Evolutionary conservation across 1,140 invertebrate species (phyloP).

Genomic region (Hetaerina americana): DNA sequence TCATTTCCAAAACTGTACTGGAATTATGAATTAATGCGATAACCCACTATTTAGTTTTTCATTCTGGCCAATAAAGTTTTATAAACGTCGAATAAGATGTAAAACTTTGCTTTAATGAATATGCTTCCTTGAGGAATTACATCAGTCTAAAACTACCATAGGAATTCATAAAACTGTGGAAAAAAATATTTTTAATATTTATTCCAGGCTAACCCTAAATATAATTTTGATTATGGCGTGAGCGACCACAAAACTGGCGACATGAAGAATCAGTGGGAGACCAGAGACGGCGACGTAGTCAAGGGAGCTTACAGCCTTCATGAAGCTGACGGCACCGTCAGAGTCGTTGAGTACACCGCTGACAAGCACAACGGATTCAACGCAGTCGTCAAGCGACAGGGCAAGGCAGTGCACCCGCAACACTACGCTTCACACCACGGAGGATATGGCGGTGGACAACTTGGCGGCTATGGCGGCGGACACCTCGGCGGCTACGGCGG

Average conservation of each 20-base stretch:
- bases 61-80: too few species aligned
- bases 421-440: too few species aligned
- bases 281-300: slow-evolving; percentile 16
- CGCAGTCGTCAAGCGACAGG: slow-evolving; percentile 43
- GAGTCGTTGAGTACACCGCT: slow-evolving; percentile 26
- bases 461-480: background rate
- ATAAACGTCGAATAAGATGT: too few species aligned
- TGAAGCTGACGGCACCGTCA: slow-evolving; percentile 35
- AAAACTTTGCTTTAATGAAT: too few species aligned
- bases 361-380: slow-evolving; percentile 46
- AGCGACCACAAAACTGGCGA: slow-evolving; percentile 20
- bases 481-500: too few species aligned
- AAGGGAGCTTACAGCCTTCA: slow-evolving; percentile 23
- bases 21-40: too few species aligned
- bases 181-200: too few species aligned
- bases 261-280: slow-evolving; percentile 15
- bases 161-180: too few species aligned
- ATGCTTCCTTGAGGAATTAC: too few species aligned
- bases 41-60: too few species aligned
- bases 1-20: too few species aligned
- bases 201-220: background rate
- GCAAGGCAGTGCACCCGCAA: slow-evolving; percentile 24
- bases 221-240: slow-evolving; percentile 9
- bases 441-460: background rate
- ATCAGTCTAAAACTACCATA: too few species aligned